Conservation (phyloP, 2,113 vertebrate genomes). For the Gobiocypris rarus region DNA sequence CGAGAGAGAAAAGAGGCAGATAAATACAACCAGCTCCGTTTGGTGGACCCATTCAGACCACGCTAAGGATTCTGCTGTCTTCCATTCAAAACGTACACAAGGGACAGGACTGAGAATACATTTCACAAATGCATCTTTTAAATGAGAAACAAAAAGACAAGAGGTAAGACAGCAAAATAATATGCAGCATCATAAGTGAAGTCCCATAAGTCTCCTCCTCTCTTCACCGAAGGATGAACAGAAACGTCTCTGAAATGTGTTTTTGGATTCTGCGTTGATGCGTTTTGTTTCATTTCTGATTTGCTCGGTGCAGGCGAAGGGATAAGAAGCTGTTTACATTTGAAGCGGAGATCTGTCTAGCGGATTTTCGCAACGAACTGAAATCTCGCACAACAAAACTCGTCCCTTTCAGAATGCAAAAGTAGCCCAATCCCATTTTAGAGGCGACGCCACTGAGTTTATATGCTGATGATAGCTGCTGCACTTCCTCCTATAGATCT, state of each 20-base stretch:
- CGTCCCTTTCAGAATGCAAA: conserved; percentile 76
- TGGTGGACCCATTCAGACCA: conserved; percentile 68
- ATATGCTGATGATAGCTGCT: conserved; percentile 74
- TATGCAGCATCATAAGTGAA: conserved; percentile 48
- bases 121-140: conserved; percentile 48
- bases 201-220: conserved; percentile 44
- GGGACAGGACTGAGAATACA: conserved; percentile 33
- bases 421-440: conserved; percentile 65
- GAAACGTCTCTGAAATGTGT: conserved; percentile 44
- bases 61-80: conserved; percentile 53
- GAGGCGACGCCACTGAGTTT: conserved; percentile 75
- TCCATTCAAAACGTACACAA: conserved; percentile 52
- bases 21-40: conserved; percentile 70
- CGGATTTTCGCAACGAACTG: conserved; percentile 70
- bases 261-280: conserved; percentile 51
- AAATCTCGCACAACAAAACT: conserved; percentile 67
- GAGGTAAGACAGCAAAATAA: conserved; percentile 45
- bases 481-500: conserved; percentile 64
- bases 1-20: conserved; percentile 67
- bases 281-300: conserved; percentile 56
- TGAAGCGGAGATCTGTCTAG: conserved; percentile 51
- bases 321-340: conserved; percentile 57
- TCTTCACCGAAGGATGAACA: conserved; percentile 47
- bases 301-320: conserved; percentile 39
- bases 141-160: conserved; percentile 41